Evolutionary conservation across 35 echinoderm and acorn worm species (phyloP).

Genomic region (Acanthaster planci): DNA sequence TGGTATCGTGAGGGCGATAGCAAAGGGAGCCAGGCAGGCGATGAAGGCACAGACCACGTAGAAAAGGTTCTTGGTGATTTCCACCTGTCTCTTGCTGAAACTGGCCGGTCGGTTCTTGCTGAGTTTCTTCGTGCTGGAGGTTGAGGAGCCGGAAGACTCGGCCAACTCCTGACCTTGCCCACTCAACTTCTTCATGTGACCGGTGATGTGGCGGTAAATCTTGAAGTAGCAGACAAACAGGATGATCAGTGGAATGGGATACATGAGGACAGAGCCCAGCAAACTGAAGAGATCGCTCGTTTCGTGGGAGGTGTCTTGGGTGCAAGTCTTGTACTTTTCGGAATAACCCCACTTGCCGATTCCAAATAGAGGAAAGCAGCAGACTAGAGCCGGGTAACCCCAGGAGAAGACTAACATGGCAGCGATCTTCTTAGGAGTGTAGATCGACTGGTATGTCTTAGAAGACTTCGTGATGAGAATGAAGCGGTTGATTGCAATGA

Average conservation of each 20-base stretch:
- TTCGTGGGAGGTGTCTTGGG: slow-evolving; percentile 33
- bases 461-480: slow-evolving; percentile 59
- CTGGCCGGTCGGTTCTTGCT: not conserved
- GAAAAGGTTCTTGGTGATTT: slow-evolving; percentile 88
- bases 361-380: slow-evolving; percentile 41
- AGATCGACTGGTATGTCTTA: slow-evolving; percentile 48
- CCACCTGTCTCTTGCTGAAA: slow-evolving; percentile 57
- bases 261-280: slow-evolving; percentile 43
- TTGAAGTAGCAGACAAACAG: slow-evolving; percentile 69
- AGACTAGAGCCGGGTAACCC: slow-evolving; percentile 50
- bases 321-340: slow-evolving; percentile 62
- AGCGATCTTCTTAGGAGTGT: slow-evolving; percentile 47
- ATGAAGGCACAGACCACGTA: slow-evolving; percentile 70
- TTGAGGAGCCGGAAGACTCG: slow-evolving; percentile 8
- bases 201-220: slow-evolving; percentile 60
- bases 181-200: slow-evolving; percentile 50
- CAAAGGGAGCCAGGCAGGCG: slow-evolving; percentile 60
- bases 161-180: not conserved
- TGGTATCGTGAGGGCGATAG: slow-evolving; percentile 62
- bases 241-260: slow-evolving; percentile 55
- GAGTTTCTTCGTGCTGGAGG: slow-evolving; percentile 14
- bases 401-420: slow-evolving; percentile 57
- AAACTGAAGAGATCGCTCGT: slow-evolving; percentile 48
- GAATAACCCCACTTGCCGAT: slow-evolving; percentile 67
- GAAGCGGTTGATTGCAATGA: slow-evolving; percentile 73